Base-by-base conservation (phyloP, 2,888 invertebrate species). In the Arge pagana region DNA sequence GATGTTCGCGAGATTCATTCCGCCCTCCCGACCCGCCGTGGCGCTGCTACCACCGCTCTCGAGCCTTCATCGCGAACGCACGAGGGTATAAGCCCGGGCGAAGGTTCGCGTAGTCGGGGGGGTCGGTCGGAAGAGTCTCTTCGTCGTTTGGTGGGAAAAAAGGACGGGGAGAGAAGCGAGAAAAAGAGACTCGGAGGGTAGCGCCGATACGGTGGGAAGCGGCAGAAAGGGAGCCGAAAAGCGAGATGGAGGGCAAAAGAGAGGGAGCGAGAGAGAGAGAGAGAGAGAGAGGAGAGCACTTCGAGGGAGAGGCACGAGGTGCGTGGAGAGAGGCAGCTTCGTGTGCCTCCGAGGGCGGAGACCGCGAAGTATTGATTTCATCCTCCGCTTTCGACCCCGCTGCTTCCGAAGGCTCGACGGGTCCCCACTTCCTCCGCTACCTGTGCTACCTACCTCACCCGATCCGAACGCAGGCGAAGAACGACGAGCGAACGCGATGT, bases 291-390 rank as follows among this genome's bases (percentile, higher is more conserved):
- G 43, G 52, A 48, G 51, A 50, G 42, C 40, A 41, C 31, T 43
- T 31, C 30, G 50, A 31, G 52, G 18, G 41, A 21, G 45, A 26
- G 19, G 15, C 30, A 8, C 3, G 42, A 11, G 5, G 16, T 24
- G 6, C 5, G 13, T 3, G 31, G 26, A 19, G 45, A 23, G 13
- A 11, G 19, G 28, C 7, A 64, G 64, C 62, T 66, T 63, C 65
- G 62, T 65, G 65, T 70, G 69, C 63, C 67, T 63, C 63, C 67
- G 71, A 66, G 68, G 70, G 71, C 70, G 71, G 72, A 72, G 72
- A 73, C 73, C 72, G 67, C 72, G 69, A 67, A 73, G 72, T 73
- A 72, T 72, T 74, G 73, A 74, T 73, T 73, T 73, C 71, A 72
- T 64, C 68, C 65, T 61, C 67, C 63, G 61, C 60, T 42, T 58